Percentiles rank a stretch among this genome's conserved stretches.
Conservation (phyloP, 2,797 vertebrate species). For the Acomys russatus region DNA sequence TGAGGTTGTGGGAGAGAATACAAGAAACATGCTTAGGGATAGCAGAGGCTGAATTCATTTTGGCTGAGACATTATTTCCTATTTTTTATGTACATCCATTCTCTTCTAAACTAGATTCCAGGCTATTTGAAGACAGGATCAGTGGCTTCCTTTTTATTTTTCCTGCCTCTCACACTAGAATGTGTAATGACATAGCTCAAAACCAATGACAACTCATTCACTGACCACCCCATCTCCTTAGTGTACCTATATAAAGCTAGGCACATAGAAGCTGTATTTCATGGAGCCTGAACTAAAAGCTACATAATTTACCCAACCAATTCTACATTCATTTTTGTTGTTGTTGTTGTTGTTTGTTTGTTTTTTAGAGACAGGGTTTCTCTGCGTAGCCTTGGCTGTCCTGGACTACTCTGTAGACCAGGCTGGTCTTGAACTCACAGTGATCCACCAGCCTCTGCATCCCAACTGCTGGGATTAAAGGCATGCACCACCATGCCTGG, state of each 20-base stretch:
- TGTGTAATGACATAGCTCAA: not conserved
- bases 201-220: not conserved
- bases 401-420: too few species aligned
- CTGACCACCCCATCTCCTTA: not conserved
- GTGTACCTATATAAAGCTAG: not conserved
- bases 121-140: not conserved
- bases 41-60: not conserved
- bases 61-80: not conserved
- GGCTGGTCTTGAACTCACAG: too few species aligned
- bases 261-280: not conserved
- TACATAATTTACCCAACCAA: not conserved
- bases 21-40: not conserved
- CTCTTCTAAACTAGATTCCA: constrained; percentile 12
- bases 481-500: too few species aligned
- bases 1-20: not conserved
- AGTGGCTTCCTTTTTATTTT: not conserved
- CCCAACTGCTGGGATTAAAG: too few species aligned
- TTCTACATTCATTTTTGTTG: not conserved
- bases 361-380: too few species aligned
- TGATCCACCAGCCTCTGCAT: too few species aligned
- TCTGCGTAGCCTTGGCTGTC: too few species aligned
- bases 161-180: not conserved
- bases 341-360: too few species aligned
- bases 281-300: not conserved
- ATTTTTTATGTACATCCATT: not conserved